These are phyloP conservation scores for Lasiurus cinereus DNA, from an alignment of 2,113 vertebrate genomes.

Conservation along the genomic window DNA sequence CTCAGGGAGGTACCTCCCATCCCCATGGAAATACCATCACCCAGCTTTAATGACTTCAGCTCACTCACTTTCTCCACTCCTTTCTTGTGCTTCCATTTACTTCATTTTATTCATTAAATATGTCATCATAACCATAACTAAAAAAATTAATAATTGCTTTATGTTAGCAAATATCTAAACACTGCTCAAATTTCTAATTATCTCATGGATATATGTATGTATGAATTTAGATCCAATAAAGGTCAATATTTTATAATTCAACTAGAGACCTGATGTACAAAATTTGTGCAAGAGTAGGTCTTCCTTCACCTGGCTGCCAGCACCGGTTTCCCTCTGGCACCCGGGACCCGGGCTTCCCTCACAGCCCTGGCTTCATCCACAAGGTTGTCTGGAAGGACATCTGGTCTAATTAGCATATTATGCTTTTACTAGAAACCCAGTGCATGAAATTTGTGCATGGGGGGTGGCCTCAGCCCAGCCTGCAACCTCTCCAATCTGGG, in stretches of 20 bases:
- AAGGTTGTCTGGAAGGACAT: too few species aligned
- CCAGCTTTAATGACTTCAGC: background rate
- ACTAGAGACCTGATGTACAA: too few species aligned
- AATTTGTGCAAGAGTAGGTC: too few species aligned
- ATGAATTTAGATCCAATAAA: background rate
- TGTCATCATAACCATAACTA: background rate
- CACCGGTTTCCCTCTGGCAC: too few species aligned
- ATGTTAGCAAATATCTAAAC: background rate
- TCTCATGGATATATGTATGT: background rate
- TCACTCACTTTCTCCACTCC: background rate
- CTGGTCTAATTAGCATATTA: too few species aligned
- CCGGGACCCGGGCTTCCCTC: too few species aligned
- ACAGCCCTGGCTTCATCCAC: too few species aligned
- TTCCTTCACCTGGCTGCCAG: too few species aligned
- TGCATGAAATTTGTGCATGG: too few species aligned
- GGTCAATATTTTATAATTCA: background rate
- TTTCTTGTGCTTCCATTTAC: background rate
- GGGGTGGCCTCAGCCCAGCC: too few species aligned
- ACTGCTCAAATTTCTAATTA: background rate
- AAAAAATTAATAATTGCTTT: conserved; percentile 4
- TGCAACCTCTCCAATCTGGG: too few species aligned
- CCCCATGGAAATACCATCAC: background rate
- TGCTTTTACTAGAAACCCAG: too few species aligned
- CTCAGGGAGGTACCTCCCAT: background rate
- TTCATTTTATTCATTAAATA: conserved; percentile 19